A percentile compares a stretch with the other conserved stretches of the same genome.
phyloP scores from a whole-genome alignment of 1,140 invertebrate species.

The Belonocnema kinseyi region DNA sequence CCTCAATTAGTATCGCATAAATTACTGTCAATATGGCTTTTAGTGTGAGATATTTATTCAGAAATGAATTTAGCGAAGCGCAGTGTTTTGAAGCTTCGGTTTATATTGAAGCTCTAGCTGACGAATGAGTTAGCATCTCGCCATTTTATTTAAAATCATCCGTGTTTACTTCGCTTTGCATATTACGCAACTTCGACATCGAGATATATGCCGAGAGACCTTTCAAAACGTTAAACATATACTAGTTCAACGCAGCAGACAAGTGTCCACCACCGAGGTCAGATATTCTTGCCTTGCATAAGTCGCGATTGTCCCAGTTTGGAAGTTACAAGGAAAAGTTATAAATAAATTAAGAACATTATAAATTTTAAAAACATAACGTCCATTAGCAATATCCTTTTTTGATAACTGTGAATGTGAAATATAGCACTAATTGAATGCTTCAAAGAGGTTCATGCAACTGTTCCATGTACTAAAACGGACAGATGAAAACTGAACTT shows the following conservation, averaged over 20 bases:
- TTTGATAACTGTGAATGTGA: not conserved
- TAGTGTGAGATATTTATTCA: no score
- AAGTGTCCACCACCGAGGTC: conserved; percentile 19
- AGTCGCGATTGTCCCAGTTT: not conserved
- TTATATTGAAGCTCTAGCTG: not conserved
- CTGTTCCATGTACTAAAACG: not conserved
- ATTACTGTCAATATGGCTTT: no score
- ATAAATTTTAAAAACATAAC: not conserved
- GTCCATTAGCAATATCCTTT: no score
- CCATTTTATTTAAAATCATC: conserved; percentile 1
- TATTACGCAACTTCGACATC: not conserved
- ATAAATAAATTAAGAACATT: not conserved
- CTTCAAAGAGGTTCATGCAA: not conserved
- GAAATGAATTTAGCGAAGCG: no score
- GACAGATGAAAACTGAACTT: conserved; percentile 23
- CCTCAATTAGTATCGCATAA: no score
- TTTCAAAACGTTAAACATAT: conserved; percentile 24
- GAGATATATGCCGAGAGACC: not conserved
- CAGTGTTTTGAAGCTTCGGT: not conserved
- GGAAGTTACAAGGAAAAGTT: not conserved
- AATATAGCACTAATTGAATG: not conserved
- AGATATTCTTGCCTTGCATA: not conserved
- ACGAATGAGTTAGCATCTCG: not conserved
- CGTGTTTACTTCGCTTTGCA: conserved; percentile 8
- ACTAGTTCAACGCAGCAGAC: conserved; percentile 12